phyloP scores from a whole-genome alignment of 2,888 invertebrate genomes.

The Philaethria dido region DNA sequence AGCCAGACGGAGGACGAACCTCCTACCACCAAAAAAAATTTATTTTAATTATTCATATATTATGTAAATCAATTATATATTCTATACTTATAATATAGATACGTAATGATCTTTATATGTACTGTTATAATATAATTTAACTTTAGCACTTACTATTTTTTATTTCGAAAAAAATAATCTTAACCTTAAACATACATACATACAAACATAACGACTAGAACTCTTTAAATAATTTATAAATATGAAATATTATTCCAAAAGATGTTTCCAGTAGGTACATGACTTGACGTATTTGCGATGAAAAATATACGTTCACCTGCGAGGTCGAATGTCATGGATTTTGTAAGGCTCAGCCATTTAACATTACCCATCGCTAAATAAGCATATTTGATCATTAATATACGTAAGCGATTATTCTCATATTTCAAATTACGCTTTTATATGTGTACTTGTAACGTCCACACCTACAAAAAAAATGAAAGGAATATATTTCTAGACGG shows the following conservation, averaged over 20 bases:
- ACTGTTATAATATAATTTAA: neutral
- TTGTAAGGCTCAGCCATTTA: slow-evolving; percentile 34
- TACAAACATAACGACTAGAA: neutral
- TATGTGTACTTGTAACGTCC: neutral
- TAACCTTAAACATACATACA: neutral
- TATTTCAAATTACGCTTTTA: neutral
- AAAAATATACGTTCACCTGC: slow-evolving; percentile 42
- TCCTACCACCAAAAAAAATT: no score
- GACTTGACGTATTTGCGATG: slow-evolving; percentile 29
- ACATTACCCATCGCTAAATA: slow-evolving; percentile 30
- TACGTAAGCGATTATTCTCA: neutral
- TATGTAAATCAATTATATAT: neutral
- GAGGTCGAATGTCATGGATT: slow-evolving; percentile 48
- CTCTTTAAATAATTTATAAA: neutral
- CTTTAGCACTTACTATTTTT: neutral
- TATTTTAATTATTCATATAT: neutral
- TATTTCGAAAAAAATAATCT: no score
- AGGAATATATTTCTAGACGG: neutral
- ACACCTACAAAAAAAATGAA: no score
- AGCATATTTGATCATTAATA: slow-evolving; percentile 17
- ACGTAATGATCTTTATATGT: neutral
- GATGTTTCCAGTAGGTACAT: neutral
- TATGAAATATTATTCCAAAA: neutral
- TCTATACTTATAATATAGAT: neutral
- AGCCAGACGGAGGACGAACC: no score